A percentile compares a stretch with the other conserved stretches of the same genome.
Evolutionary conservation across 2,888 invertebrate genomes (phyloP).

Genomic region (Leptopilina syphax): DNA sequence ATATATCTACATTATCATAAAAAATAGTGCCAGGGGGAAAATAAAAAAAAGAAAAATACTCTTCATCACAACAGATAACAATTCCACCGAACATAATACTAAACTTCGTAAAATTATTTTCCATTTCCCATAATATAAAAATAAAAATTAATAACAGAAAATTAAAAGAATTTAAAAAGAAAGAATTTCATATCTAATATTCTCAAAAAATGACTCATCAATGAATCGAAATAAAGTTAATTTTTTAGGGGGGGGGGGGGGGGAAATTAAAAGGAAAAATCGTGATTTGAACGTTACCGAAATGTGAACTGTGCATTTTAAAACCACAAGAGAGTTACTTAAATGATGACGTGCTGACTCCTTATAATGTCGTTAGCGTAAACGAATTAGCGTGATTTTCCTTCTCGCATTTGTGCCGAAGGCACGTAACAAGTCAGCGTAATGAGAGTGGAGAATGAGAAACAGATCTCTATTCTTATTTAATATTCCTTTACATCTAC

Average conservation of each 20-base stretch:
- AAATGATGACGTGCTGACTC: slow-evolving; percentile 57
- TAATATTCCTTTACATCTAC: not conserved
- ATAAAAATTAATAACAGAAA: not conserved
- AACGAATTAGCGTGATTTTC: slow-evolving; percentile 67
- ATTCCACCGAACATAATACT: not conserved
- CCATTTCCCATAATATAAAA: not conserved
- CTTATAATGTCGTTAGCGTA: slow-evolving; percentile 71
- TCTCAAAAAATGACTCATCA: too few relatives aligned
- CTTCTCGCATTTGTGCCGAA: slow-evolving; percentile 54
- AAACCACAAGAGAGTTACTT: slow-evolving; percentile 9
- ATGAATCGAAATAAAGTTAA: too few relatives aligned
- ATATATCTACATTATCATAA: too few relatives aligned
- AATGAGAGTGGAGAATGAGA: slow-evolving; percentile 8
- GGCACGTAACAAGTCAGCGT: slow-evolving; percentile 39
- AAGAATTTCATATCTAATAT: not conserved
- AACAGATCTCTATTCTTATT: not conserved
- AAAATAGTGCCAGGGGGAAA: too few relatives aligned
- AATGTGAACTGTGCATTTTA: slow-evolving; percentile 4
- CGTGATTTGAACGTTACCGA: not conserved
- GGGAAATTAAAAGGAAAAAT: not conserved
- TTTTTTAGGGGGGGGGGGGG: too few relatives aligned
- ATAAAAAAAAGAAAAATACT: not conserved
- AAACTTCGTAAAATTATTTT: not conserved
- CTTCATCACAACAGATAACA: not conserved
- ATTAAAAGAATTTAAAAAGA: not conserved